A percentile compares a stretch with the other conserved stretches of the same genome.
These are phyloP conservation scores for Tragelaphus strepsiceros DNA, from an alignment of 2,113 vertebrate species.

Conservation along the genomic window DNA sequence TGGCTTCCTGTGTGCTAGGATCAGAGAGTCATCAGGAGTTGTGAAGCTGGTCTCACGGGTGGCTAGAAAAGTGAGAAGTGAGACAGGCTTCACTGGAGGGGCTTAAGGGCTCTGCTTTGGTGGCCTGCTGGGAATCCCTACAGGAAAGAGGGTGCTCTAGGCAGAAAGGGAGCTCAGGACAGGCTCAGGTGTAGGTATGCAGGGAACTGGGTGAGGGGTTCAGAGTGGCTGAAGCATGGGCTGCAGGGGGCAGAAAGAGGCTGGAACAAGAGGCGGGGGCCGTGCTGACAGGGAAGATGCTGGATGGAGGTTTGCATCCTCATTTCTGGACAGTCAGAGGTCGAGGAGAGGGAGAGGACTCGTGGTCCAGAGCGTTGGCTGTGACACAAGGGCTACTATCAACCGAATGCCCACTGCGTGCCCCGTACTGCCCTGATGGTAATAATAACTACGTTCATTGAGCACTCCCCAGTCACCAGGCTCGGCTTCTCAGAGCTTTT, in stretches of 20 bases:
- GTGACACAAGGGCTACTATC: conserved; percentile 24
- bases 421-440: background rate
- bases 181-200: background rate
- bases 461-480: background rate
- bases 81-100: background rate
- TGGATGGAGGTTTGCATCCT: background rate
- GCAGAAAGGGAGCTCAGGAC: background rate
- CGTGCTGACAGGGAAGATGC: background rate
- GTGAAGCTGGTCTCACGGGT: background rate
- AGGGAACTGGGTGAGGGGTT: background rate
- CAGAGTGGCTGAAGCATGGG: background rate
- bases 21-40: background rate
- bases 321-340: background rate
- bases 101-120: background rate
- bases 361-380: background rate
- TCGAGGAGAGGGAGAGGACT: background rate
- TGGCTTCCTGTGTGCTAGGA: background rate
- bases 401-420: background rate
- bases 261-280: background rate
- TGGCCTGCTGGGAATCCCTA: background rate
- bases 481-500: background rate
- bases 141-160: background rate
- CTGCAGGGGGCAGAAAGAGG: background rate
- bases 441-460: background rate
- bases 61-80: background rate